Base-by-base conservation (phyloP, 2,113 vertebrate genomes). In the Amphiprion percula region DNA sequence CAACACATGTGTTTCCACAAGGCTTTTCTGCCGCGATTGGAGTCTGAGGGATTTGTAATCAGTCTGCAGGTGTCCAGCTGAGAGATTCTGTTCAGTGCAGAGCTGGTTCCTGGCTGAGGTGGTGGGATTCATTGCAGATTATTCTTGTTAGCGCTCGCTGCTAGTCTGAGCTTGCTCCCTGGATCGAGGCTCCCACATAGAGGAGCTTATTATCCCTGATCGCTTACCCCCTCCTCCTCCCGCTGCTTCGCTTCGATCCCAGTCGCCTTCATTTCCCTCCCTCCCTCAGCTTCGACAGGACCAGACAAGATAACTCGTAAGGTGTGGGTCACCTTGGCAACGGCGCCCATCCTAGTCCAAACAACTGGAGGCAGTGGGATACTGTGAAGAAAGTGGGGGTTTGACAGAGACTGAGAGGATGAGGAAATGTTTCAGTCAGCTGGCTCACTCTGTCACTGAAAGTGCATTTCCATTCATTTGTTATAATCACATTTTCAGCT, bases 121-220 rank as follows among this genome's bases (percentile, higher is more conserved):
- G 60, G 41, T 77, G 52, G 69, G 66, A 70, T 62, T 82, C 41
- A 58, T 55, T 47, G 68, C 53, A 76, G 52, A 69, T 83, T 10
- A 47, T 4, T 41, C 39, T 56, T 61, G 65, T 86, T 84, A 77
- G 63, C 5, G 21, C 52, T 65, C 15, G 15, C 10, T 67, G 81
- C 90, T 83, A 90, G 94, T 93, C 87, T 77, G 84, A 91, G 85
- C 92, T 89, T 91, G 93, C 83, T 87, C 67, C 17, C 52, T 50
- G 74, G 59, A 70, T 81, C 62, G 8, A 75, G 41, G 53, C 85
- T 82, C 21, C 56, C 56, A 74, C 62, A 71, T 60, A 61, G 79
- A 85, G 26, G 68, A 58, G 56, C 28, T 75, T 69, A 82, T 87
- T 86, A 53, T 70, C 66, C 60, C 66, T 10, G 33, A 78, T 79